Percentiles rank a stretch among this genome's conserved stretches.
These are phyloP conservation scores for Erebia palarica DNA, from an alignment of 2,888 invertebrate genomes.

Conservation along the genomic window DNA sequence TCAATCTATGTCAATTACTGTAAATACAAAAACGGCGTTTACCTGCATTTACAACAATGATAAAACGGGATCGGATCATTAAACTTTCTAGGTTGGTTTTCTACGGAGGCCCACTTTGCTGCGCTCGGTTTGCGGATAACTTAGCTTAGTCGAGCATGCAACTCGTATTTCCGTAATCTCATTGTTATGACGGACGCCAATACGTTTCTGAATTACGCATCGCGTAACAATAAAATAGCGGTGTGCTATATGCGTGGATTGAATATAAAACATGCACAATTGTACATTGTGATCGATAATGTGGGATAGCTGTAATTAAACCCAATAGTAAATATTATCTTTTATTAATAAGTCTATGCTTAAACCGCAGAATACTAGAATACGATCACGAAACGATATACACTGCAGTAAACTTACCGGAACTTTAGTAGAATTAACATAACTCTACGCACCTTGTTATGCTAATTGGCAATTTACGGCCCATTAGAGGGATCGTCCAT, in stretches of 20 bases:
- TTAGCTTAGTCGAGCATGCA: slow-evolving; percentile 27
- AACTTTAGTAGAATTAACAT: slow-evolving; percentile 20
- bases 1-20: slow-evolving; percentile 41
- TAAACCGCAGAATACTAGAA: no score
- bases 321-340: no score
- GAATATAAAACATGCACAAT: not conserved
- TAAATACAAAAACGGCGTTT: slow-evolving; percentile 29
- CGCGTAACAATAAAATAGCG: slow-evolving; percentile 2
- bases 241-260: not conserved
- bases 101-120: slow-evolving; percentile 37
- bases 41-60: slow-evolving; percentile 45
- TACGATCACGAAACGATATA: not conserved
- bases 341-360: no score
- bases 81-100: slow-evolving; percentile 51
- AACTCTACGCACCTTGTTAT: slow-evolving; percentile 19
- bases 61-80: slow-evolving; percentile 51
- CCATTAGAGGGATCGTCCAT: not conserved
- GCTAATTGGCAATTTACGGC: slow-evolving; percentile 10
- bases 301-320: not conserved
- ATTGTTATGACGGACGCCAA: slow-evolving; percentile 26
- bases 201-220: slow-evolving; percentile 9
- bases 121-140: slow-evolving; percentile 42
- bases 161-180: slow-evolving; percentile 16
- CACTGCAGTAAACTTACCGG: slow-evolving; percentile 9
- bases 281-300: not conserved